Percentiles rank a stretch among this genome's conserved stretches.
These are phyloP conservation scores for Dendrocincla fuliginosa DNA, from an alignment of 2,797 vertebrate species.

Conservation along the genomic window DNA sequence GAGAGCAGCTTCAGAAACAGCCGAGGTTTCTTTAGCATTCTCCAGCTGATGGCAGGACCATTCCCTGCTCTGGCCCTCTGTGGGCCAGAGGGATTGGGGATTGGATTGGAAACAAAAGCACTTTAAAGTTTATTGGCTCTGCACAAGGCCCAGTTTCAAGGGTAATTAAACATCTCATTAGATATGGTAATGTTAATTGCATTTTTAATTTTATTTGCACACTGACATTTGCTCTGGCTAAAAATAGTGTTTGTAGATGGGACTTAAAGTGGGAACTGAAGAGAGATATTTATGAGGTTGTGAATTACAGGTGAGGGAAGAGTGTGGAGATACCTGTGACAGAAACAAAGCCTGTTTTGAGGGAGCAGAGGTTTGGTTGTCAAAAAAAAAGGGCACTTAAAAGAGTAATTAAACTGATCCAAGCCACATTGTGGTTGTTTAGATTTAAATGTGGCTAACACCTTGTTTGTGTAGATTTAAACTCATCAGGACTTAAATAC, in stretches of 20 bases:
- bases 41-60: not conserved
- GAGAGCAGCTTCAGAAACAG: no score
- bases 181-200: conserved; percentile 54
- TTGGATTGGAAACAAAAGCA: conserved; percentile 16
- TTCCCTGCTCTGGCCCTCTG: not conserved
- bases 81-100: not conserved
- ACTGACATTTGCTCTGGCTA: conserved; percentile 50
- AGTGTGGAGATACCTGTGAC: not conserved
- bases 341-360: not conserved
- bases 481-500: not conserved
- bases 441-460: not conserved
- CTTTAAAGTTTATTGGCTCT: conserved; percentile 31
- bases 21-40: not conserved
- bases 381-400: not conserved
- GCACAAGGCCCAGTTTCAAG: conserved; percentile 41
- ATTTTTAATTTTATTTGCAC: conserved; percentile 57
- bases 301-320: not conserved
- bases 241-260: conserved; percentile 9
- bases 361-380: not conserved
- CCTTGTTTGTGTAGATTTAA: not conserved
- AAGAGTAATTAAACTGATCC: not conserved
- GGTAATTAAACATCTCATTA: conserved; percentile 64
- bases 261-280: not conserved
- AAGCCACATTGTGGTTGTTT: not conserved
- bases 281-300: not conserved